Evolutionary conservation across 2,113 vertebrate species (phyloP).

Genomic region (Globicephala melas): DNA sequence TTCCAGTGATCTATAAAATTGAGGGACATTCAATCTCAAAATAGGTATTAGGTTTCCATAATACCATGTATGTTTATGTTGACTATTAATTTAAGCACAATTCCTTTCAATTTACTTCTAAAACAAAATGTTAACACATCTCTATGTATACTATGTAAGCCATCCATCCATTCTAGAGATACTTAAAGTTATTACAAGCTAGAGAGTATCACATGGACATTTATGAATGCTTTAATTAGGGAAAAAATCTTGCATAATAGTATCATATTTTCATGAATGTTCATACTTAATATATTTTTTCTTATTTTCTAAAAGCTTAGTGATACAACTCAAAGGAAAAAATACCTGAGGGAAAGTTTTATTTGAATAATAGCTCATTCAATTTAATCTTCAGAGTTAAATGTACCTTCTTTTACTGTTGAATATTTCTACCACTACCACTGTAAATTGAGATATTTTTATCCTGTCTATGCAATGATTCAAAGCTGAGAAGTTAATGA

Average conservation of each 20-base stretch:
- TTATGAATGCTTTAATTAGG: background rate
- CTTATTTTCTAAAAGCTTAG: slow-evolving; percentile 60
- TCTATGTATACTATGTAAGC: background rate
- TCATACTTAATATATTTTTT: background rate
- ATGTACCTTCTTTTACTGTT: slow-evolving; percentile 71
- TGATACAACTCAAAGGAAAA: slow-evolving; percentile 60
- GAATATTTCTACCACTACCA: slow-evolving; percentile 73
- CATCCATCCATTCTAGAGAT: background rate
- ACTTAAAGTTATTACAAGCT: background rate
- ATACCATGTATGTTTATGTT: background rate
- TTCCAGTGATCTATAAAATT: background rate
- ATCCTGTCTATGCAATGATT: slow-evolving; percentile 83
- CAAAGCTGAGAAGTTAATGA: slow-evolving; percentile 88
- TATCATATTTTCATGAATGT: background rate
- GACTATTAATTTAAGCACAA: background rate
- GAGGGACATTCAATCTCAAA: background rate
- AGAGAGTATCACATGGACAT: background rate
- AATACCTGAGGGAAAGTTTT: slow-evolving; percentile 77
- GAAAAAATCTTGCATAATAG: background rate
- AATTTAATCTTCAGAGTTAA: slow-evolving; percentile 74
- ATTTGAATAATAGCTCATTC: slow-evolving; percentile 72
- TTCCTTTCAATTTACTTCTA: slow-evolving; percentile 36
- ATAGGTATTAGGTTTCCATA: background rate
- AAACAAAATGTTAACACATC: slow-evolving; percentile 64
- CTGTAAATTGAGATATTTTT: slow-evolving; percentile 80